Evolutionary conservation across 2,888 invertebrate species (phyloP).

Genomic region (Clivina fossor): DNA sequence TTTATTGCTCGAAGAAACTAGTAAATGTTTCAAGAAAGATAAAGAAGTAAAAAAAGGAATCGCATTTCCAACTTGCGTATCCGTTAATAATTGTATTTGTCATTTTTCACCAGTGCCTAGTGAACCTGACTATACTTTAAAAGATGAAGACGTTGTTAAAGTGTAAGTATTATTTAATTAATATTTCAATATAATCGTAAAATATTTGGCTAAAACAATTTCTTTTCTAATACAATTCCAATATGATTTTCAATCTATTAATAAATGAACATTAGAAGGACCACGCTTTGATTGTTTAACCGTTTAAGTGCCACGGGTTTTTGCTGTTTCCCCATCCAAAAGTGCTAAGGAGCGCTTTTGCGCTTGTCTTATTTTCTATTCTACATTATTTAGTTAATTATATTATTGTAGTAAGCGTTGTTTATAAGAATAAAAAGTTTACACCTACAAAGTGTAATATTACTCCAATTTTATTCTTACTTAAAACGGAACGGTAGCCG

Average conservation of each 20-base stretch:
- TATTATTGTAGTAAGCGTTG: background rate
- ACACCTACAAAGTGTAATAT: too few species aligned
- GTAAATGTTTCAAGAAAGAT: conserved; percentile 97
- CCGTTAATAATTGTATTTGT: conserved; percentile 98
- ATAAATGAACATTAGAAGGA: conserved; percentile 4
- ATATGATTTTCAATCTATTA: conserved; percentile 8
- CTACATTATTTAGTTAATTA: background rate
- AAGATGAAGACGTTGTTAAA: conserved; percentile 94
- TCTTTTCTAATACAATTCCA: background rate
- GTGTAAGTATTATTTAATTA: conserved; percentile 69
- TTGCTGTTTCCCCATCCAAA: background rate
- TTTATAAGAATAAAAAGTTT: background rate
- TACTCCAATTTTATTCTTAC: too few species aligned
- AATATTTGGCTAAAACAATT: too few species aligned
- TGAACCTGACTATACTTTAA: conserved; percentile 83
- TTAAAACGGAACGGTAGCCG: too few species aligned
- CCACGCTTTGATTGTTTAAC: too few species aligned
- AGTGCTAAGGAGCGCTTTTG: background rate
- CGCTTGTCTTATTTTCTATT: background rate
- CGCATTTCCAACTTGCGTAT: conserved; percentile 98
- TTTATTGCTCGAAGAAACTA: conserved; percentile 85
- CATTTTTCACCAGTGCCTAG: conserved; percentile 96
- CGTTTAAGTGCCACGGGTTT: too few species aligned
- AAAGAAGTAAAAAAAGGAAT: conserved; percentile 98
- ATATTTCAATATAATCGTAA: too few species aligned